Conservation (phyloP, 2,113 vertebrate species). For the Suncus etruscus region DNA sequence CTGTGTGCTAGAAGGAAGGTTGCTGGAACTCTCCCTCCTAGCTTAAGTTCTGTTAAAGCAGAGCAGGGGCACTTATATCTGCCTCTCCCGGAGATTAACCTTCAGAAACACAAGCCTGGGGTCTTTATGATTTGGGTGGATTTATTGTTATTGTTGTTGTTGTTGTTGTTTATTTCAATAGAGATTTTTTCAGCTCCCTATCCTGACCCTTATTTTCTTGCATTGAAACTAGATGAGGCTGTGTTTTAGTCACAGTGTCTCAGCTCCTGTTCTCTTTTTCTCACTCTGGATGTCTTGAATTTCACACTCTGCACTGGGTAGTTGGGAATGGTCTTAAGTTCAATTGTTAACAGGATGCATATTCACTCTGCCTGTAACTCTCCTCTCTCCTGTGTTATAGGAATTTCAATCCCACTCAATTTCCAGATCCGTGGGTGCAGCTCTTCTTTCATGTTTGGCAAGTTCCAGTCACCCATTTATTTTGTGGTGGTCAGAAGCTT, state of each 20-base stretch:
- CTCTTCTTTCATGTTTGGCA: background rate
- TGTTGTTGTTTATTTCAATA: background rate
- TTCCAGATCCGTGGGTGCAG: background rate
- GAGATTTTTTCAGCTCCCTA: background rate
- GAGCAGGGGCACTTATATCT: background rate
- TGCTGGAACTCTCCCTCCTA: conserved; percentile 21
- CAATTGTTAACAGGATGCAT: background rate
- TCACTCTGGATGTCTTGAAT: background rate
- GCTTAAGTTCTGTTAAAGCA: background rate
- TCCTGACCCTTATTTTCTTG: conserved; percentile 32
- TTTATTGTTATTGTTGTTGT: background rate
- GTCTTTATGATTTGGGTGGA: background rate
- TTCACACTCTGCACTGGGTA: background rate
- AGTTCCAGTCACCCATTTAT: background rate
- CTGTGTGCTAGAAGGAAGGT: conserved; percentile 45
- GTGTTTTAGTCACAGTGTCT: background rate
- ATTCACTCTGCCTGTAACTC: background rate
- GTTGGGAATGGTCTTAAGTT: background rate
- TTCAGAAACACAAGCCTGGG: background rate
- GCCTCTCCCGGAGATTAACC: background rate
- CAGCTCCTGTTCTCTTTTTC: background rate
- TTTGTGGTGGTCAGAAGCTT: background rate
- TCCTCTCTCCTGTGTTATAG: background rate
- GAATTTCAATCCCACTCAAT: background rate
- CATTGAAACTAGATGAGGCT: background rate